Conservation (phyloP, 2,113 vertebrate genomes). For the Vulpes lagopus region DNA sequence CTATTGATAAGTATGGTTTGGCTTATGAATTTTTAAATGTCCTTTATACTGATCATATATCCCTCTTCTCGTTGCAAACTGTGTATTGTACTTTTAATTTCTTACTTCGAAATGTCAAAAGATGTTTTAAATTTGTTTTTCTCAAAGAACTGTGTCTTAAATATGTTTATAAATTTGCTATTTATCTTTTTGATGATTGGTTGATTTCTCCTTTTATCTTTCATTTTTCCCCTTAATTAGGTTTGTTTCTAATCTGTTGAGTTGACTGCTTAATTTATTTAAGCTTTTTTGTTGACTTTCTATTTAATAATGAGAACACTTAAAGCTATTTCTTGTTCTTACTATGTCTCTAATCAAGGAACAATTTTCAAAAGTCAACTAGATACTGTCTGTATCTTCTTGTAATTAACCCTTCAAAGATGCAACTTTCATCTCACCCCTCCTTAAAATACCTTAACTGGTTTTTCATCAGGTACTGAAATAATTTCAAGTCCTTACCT, state of each 20-base stretch:
- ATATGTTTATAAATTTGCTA: neutral
- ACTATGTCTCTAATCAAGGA: neutral
- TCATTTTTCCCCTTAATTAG: neutral
- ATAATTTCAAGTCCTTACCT: neutral
- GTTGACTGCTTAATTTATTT: neutral
- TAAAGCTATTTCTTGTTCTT: neutral
- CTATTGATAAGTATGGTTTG: neutral
- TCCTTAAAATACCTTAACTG: neutral
- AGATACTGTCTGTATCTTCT: neutral
- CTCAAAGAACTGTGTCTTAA: slow-evolving; percentile 6
- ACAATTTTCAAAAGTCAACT: neutral
- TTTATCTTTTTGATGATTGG: slow-evolving; percentile 20
- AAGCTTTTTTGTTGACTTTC: neutral
- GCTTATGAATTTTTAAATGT: neutral
- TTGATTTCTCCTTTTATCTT: neutral
- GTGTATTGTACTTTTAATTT: neutral
- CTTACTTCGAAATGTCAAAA: slow-evolving; percentile 12
- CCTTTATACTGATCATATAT: neutral
- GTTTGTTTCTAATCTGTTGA: neutral
- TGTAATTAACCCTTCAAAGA: neutral
- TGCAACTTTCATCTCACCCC: neutral
- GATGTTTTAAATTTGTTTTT: slow-evolving; percentile 27
- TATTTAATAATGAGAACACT: slow-evolving; percentile 42
- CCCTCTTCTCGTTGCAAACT: neutral
- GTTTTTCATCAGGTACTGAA: neutral